These are phyloP conservation scores for Xestia rhomboidea DNA, from an alignment of 2,888 invertebrate species.

Conservation along the genomic window DNA sequence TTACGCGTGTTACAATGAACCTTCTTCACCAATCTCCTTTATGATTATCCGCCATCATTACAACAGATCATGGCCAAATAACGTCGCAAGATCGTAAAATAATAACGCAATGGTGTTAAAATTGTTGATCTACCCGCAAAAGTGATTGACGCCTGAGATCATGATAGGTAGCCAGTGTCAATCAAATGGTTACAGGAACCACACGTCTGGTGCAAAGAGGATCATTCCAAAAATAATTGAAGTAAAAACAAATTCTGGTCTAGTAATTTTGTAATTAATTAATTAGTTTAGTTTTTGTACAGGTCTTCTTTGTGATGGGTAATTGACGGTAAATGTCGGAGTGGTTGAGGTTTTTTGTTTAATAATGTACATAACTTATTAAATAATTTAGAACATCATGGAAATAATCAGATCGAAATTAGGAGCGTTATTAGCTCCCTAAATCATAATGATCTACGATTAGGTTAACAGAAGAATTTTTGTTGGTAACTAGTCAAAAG, in stretches of 20 bases:
- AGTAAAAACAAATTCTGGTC: conserved; percentile 34
- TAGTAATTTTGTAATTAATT: conserved; percentile 55
- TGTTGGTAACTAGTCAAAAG: background rate
- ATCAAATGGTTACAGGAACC: conserved; percentile 49
- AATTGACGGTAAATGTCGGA: conserved; percentile 40
- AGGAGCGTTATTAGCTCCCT: background rate
- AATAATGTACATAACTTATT: background rate
- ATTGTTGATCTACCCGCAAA: conserved; percentile 61
- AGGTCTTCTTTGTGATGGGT: conserved; percentile 22
- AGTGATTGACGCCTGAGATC: conserved; percentile 59
- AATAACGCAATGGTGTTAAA: conserved; percentile 65
- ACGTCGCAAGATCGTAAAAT: conserved; percentile 62
- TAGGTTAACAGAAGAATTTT: background rate
- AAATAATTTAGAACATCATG: conserved; percentile 14
- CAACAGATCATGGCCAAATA: conserved; percentile 65
- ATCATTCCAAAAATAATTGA: conserved; percentile 22
- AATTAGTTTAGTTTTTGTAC: conserved; percentile 55
- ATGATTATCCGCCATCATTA: conserved; percentile 43
- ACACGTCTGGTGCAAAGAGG: conserved; percentile 29
- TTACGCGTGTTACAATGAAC: too few relatives aligned
- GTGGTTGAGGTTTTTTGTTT: conserved; percentile 12
- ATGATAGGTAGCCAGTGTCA: conserved; percentile 56
- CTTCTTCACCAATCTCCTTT: conserved; percentile 18
- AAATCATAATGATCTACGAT: background rate
- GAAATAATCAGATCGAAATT: background rate